Evolutionary conservation across 2,113 vertebrate genomes (phyloP), one percentile per base, ranked within the genome.

Genomic region (Struthidea cinerea): DNA sequence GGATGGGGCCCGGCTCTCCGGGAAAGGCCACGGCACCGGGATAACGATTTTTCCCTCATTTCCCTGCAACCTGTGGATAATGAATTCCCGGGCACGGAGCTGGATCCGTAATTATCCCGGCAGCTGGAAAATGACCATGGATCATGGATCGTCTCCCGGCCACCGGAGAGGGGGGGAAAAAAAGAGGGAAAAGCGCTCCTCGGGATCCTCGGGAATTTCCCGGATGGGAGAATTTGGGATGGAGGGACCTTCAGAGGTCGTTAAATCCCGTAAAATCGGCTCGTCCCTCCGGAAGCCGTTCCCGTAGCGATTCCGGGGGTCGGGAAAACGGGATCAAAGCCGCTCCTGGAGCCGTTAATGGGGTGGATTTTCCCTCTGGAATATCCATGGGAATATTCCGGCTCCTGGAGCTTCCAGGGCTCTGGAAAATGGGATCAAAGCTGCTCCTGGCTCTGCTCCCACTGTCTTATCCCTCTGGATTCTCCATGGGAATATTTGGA

Each of bases 1-100:
- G 94, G 63, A 83, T 82, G 69, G 46, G 33, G 13, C 13, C 33
- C 13, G 2, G 56, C 56, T n/a, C 33, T 6, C 13, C 33, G 21
- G 13, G 1, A 80, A 67, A 81, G 49, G 85, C 74, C 85, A 18
- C 20, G n/a, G 47, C 65, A 9, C 0, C 0, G 7, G n/a, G 32
- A 79, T 80, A 92, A 89, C 1, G 65, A 93, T 68, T 87, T 80
- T 56, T 33, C 26, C 76, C 61, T 84, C 20, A 8, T 86, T 79
- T 92, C 69, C 3, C 47, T 0, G 3, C 56, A 79, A 42, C 47
- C 60, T 64, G 49, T 3, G 5, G 67, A 20, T 97, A 96, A 97
- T 87, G 79, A 95, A 97, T 97, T 95, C 93, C 55, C 7, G 33
- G 49, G 91, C 96, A 97, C 15, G 86, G 12, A 64, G 75, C 3